A percentile compares a stretch with the other conserved stretches of the same genome.
Evolutionary conservation across 2,888 invertebrate species (phyloP).

Genomic region (Spodoptera exigua): DNA sequence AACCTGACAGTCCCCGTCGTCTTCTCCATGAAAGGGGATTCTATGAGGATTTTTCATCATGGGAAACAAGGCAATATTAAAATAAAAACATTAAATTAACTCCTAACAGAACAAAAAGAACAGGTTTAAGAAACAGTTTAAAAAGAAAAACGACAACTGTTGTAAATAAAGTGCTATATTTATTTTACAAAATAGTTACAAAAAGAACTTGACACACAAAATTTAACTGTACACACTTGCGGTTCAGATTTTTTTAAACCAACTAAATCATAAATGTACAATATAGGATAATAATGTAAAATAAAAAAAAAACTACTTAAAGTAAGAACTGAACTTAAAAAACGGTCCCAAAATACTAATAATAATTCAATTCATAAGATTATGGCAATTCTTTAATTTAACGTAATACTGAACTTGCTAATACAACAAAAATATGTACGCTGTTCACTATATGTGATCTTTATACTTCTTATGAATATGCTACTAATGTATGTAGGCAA

Average conservation of each 20-base stretch:
- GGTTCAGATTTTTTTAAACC: constrained; percentile 77
- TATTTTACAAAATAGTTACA: constrained; percentile 89
- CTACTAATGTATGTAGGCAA: constrained; percentile 51
- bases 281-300: constrained; percentile 71
- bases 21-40: too few species aligned
- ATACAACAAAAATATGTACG: constrained; percentile 87
- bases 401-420: constrained; percentile 88
- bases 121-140: too few species aligned
- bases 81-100: too few species aligned
- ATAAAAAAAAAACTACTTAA: constrained; percentile 76
- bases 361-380: constrained; percentile 83
- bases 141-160: constrained; percentile 64
- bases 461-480: constrained; percentile 57
- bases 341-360: constrained; percentile 76
- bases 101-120: too few species aligned
- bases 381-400: constrained; percentile 85
- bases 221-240: constrained; percentile 87
- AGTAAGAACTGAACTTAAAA: constrained; percentile 75
- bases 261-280: constrained; percentile 82
- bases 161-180: constrained; percentile 90
- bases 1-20: too few species aligned
- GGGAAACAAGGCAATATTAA: too few species aligned
- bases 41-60: too few species aligned
- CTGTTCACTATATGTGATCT: constrained; percentile 69
- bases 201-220: constrained; percentile 87